These are phyloP conservation scores for Protodeltote pygarga DNA, from an alignment of 2,888 invertebrate species.

Conservation along the genomic window DNA sequence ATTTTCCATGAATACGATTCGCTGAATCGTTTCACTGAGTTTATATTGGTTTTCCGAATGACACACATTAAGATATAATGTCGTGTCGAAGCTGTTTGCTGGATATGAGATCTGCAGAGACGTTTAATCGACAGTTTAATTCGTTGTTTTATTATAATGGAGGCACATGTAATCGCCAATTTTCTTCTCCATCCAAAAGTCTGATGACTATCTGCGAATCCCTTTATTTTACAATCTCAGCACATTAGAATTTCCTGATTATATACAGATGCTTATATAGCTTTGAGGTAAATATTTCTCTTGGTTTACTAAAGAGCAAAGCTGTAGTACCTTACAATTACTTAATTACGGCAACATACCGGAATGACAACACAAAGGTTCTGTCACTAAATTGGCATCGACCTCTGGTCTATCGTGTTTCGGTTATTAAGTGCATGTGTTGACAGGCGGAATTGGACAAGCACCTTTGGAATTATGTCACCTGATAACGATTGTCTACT, in stretches of 20 bases:
- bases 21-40: slow-evolving; percentile 43
- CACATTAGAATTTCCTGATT: too few relatives aligned
- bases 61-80: slow-evolving; percentile 29
- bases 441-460: slow-evolving; percentile 19
- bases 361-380: slow-evolving; percentile 12
- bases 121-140: too few relatives aligned
- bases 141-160: too few relatives aligned
- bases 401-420: slow-evolving; percentile 22
- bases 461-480: slow-evolving; percentile 17
- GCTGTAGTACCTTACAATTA: neutral
- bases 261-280: too few relatives aligned
- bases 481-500: neutral
- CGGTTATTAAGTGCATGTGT: slow-evolving; percentile 31
- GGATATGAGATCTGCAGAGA: neutral
- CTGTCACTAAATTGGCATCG: slow-evolving; percentile 6
- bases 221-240: too few relatives aligned
- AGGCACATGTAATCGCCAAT: too few relatives aligned
- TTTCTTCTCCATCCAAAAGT: too few relatives aligned
- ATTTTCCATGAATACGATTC: slow-evolving; percentile 49
- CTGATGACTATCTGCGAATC: too few relatives aligned
- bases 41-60: slow-evolving; percentile 40
- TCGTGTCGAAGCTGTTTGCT: slow-evolving; percentile 5
- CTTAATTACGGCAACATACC: neutral
- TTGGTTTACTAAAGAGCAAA: too few relatives aligned
- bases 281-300: neutral